Base-by-base conservation (phyloP, 2,113 vertebrate genomes). In the Scomber colias region DNA sequence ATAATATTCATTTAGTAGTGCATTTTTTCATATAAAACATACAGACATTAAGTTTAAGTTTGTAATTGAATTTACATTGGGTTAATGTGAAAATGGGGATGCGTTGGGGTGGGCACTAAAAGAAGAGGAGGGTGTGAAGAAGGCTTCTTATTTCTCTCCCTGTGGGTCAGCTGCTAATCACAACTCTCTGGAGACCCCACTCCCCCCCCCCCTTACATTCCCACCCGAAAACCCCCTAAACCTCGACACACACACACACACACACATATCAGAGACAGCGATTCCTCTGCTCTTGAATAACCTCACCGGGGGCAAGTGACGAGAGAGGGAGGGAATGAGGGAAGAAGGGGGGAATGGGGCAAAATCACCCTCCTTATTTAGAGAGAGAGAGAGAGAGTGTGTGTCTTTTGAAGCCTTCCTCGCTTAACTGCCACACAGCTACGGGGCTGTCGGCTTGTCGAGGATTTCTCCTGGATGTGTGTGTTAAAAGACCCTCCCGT, bases 81-180 rank as follows among this genome's bases (percentile, higher is more conserved):
- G 21, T 48, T 77, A 59, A 65, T 54, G 53, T 51, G 19, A 70
- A 71, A 67, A 61, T 66, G 79, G 49, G 64, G 73, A 50, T 35
- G 51, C 3, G 19, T 3, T 17, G 5, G 1, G 19, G 13, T 9
- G 49, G 21, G 62, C 40, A 45, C 9, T 13, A 9, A 48, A 87
- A 92, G 93, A 94, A 95, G 92, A 93, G 93, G 95, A 75, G 71
- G 60, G 71, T 57, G 64, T 73, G 73, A 61, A 72, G 64, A 83
- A 74, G 76, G 45, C 62, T 67, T 88, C 80, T 84, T 62, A 77
- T 89, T 96, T 95, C 94, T 95, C 95, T 97, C 96, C 97, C 97
- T 94, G 95, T 96, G 97, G 97, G 96, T 99, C 96, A 98, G 96
- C 97, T 96, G 96, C 97, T 98, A 98, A 98, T 98, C 97, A 97